A percentile compares a stretch with the other conserved stretches of the same genome.
Evolutionary conservation across 2,888 invertebrate species (phyloP).

Genomic region (Bugulina stolonifera): DNA sequence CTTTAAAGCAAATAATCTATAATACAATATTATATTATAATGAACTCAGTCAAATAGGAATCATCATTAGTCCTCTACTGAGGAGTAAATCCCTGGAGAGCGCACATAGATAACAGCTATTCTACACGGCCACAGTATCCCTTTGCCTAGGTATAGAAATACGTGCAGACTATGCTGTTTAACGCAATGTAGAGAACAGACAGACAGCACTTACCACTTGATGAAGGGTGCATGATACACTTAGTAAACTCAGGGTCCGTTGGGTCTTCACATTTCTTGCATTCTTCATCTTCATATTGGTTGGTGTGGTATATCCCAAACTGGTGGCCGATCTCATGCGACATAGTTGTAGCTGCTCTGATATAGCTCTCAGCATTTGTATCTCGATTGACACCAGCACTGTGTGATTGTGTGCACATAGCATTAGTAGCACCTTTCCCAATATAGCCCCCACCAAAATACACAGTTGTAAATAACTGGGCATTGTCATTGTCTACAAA

Average conservation of each 20-base stretch:
- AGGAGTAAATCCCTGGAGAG: no score
- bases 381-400: conserved; percentile 16
- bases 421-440: background rate
- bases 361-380: background rate
- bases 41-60: no score
- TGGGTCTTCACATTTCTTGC: background rate
- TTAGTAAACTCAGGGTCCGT: background rate
- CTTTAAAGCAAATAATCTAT: no score
- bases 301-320: conserved; percentile 94
- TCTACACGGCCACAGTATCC: no score
- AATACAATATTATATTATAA: no score
- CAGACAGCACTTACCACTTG: background rate
- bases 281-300: background rate
- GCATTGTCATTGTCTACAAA: conserved; percentile 94
- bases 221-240: conserved; percentile 10
- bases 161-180: no score
- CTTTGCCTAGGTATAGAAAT: no score
- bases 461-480: conserved; percentile 63
- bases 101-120: no score
- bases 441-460: conserved; percentile 32
- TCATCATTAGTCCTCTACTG: no score
- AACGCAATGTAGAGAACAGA: no score
- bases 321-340: conserved; percentile 98
- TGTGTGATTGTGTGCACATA: background rate
- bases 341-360: conserved; percentile 91